Base-by-base conservation (phyloP, 2,888 invertebrate species). In the Eupithecia abbreviata region DNA sequence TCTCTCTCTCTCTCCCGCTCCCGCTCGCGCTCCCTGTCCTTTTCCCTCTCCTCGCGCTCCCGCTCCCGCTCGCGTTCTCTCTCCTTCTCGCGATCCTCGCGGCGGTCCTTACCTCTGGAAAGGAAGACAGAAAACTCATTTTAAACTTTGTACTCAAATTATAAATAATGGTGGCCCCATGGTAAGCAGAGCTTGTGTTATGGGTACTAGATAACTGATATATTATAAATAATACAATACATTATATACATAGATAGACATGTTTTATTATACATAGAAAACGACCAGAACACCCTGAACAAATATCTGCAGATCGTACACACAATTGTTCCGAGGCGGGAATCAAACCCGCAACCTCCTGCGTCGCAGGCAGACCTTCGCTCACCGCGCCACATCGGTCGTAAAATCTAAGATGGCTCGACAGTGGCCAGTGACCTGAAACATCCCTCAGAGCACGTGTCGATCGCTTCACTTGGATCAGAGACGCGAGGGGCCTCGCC, bases 1-100 rank as follows among this genome's bases (percentile, higher is more conserved):
- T 82, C 86, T 13, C 79, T 72, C 47, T 79, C 80, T 4, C 77
- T 71, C 13, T 79, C 81, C 58, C 45, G 77, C 71, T 84, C 86
- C 45, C 80, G 76, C 81, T 76, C 79, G 55, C 79, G 77, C 30
- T 82, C 78, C 70, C 81, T 71, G 47, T 76, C 73, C 55, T 68
- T 67, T 45, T 75, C 76, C 42, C 80, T 71, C 49, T 73, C 73
- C 51, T 73, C 95, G 82, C 70, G 58, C 55, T 69, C 69, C 13
- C 69, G 58, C 49, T 84, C 86, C 4, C 82, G 80, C 75, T 82
- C 85, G 2, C 79, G 69, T 18, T 80, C 78, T 42, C 79, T 78
- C 42, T 85, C 83, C 75, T 81, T 81, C 68, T 84, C 85, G 30
- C 84, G 82, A 30, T 94, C 96, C 15, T 82, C 82, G 42, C 82